Evolutionary conservation across 2,113 vertebrate species (phyloP).

Genomic region (Lethenteron reissneri): DNA sequence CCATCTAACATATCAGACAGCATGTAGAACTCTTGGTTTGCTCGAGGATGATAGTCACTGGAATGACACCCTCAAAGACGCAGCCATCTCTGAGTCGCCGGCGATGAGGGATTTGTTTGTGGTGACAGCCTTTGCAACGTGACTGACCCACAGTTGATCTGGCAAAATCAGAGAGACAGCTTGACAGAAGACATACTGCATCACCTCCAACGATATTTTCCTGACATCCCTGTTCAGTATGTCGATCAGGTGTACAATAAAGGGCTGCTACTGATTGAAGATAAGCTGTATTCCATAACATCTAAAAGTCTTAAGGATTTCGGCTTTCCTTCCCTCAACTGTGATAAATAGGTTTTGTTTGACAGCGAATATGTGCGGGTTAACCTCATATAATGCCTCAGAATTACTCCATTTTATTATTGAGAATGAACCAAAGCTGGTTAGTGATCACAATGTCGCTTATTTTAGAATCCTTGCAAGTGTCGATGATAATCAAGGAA

Average conservation of each 20-base stretch:
- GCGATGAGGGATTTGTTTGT: not conserved
- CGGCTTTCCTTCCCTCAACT: not conserved
- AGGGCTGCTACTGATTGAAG: not conserved
- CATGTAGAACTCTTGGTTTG: not conserved
- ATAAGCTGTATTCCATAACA: not conserved
- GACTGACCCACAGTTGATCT: not conserved
- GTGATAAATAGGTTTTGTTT: not conserved
- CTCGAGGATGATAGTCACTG: not conserved
- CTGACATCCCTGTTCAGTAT: not conserved
- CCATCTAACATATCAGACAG: not conserved
- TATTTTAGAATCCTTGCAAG: not conserved
- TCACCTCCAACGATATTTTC: not conserved
- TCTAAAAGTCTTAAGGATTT: not conserved
- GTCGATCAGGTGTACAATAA: not conserved
- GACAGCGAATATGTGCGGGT: not conserved
- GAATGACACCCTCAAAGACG: slow-evolving; percentile 1
- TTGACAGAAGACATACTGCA: not conserved
- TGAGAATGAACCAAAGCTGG: not conserved
- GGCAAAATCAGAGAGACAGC: not conserved
- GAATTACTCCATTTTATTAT: not conserved
- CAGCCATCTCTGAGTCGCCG: not conserved
- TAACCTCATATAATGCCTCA: not conserved
- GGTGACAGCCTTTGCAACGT: not conserved
- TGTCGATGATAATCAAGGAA: not conserved
- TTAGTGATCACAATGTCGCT: not conserved